Evolutionary conservation across 92 coral and sea anemone genomes (phyloP).

Genomic region (Galaxea fascicularis): DNA sequence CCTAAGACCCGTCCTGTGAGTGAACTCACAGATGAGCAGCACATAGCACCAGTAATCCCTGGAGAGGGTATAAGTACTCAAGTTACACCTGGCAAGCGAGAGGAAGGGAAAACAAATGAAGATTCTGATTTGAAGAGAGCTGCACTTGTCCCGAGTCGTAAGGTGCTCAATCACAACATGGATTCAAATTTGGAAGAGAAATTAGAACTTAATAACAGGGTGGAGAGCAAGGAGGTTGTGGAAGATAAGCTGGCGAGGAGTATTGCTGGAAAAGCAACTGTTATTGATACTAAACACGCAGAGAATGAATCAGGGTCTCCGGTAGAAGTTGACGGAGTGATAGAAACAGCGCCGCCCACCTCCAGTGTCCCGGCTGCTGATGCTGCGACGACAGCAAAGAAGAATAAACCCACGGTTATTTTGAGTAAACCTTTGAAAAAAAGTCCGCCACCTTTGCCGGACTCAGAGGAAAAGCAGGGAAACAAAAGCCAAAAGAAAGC

Average conservation of each 20-base stretch:
- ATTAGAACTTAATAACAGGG: not conserved
- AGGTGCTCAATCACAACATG: not conserved
- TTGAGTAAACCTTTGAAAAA: constrained; percentile 36
- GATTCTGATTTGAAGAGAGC: not conserved
- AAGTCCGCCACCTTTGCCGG: not conserved
- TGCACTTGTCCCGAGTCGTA: constrained; percentile 5
- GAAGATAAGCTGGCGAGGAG: not conserved
- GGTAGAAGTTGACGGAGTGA: not conserved
- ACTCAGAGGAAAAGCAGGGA: not conserved
- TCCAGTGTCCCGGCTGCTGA: not conserved
- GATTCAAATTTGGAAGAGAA: not conserved
- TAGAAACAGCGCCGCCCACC: not conserved
- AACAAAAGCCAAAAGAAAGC: not conserved
- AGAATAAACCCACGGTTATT: constrained; percentile 63
- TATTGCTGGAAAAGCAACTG: constrained; percentile 31
- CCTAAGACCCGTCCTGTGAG: constrained; percentile 86
- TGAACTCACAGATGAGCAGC: constrained; percentile 52
- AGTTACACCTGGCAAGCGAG: not conserved
- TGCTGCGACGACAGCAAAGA: not conserved
- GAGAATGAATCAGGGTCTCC: not conserved
- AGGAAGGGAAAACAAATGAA: not conserved
- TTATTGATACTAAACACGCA: constrained; percentile 11
- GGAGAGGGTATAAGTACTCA: not conserved
- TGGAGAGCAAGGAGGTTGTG: not conserved
- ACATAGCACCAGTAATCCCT: not conserved